Conservation (phyloP, 2,113 vertebrate genomes). For the Phodopus roborovskii region DNA sequence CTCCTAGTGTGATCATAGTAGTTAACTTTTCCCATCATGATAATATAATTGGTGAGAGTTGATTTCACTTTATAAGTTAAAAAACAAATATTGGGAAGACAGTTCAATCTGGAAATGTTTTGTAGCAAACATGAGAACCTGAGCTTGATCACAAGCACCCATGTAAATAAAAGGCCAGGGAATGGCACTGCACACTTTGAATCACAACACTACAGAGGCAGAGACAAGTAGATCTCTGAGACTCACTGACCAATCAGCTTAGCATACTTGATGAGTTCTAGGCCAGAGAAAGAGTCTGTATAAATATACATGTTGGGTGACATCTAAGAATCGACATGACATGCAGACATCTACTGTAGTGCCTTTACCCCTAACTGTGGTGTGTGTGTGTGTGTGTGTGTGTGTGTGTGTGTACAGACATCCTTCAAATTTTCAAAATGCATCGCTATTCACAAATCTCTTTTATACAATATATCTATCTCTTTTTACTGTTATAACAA, state of each 20-base stretch:
- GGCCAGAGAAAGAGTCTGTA: not conserved
- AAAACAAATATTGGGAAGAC: not conserved
- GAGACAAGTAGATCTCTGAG: not conserved
- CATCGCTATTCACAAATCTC: slow-evolving; percentile 12
- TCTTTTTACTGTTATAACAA: not conserved
- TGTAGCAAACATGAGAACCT: not conserved
- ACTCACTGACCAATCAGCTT: not conserved
- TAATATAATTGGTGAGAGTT: slow-evolving; percentile 15
- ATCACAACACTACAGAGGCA: not conserved
- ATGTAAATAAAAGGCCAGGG: not conserved
- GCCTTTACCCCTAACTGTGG: not conserved
- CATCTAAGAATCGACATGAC: not conserved
- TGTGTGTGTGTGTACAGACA: not conserved
- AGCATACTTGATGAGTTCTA: not conserved
- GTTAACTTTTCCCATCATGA: slow-evolving; percentile 8
- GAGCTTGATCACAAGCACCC: not conserved
- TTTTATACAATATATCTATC: not conserved
- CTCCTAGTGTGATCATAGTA: not conserved
- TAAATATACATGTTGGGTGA: not conserved
- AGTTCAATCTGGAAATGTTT: not conserved
- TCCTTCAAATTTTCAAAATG: slow-evolving; percentile 34
- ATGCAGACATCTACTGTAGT: not conserved
- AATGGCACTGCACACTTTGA: not conserved
- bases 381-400: not conserved
- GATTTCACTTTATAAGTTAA: not conserved